Evolutionary conservation across 2,888 invertebrate genomes (phyloP), one percentile per base, ranked within the genome.

Genomic region (Achlya flavicornis): DNA sequence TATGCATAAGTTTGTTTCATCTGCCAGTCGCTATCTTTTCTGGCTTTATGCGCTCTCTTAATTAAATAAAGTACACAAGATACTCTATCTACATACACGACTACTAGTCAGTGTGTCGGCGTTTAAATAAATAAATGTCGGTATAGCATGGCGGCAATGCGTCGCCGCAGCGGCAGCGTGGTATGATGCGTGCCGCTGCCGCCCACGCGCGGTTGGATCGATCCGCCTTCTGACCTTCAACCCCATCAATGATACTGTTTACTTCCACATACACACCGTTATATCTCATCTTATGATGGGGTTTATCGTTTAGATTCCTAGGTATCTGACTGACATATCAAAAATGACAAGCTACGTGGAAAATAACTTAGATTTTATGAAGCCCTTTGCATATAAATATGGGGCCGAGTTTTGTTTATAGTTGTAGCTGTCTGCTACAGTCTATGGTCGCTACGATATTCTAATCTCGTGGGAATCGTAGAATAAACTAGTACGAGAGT

Each of bases 241-340:
- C 63, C 64, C 67, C 69, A 72, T 77, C 73, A 76, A 78, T 76
- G 75, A 66, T 71, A 57, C 62, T 73, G 70, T 73, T 75, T 74
- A 70, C 72, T 64, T 63, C 61, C 57, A 35, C 59, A 57, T 53
- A n/a, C 16, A 62, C 53, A 57, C 62, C 57, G 38, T 33, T 35
- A 59, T 59, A 16, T 41, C 26, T 19, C 26, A 19, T 41, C 38
- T 33, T 38, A 38, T 26, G 4, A 58, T 4, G 41, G 41, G 41
- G 32, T n/a, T 33, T 57, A 57, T 1, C n/a, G 32, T 57, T 32
- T 57, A 32, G 32, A 32, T 12, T 14, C n/a, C 46, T 26, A 26
- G 26, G 26, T 26, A 26, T 26, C 12, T 14, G 3, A 46, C n/a
- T 46, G n/a, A n/a, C n/a, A 46, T n/a, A n/a, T 46, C 46, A n/a